These are phyloP conservation scores for Esox niger DNA, from an alignment of 2,113 vertebrate species.

Conservation along the genomic window DNA sequence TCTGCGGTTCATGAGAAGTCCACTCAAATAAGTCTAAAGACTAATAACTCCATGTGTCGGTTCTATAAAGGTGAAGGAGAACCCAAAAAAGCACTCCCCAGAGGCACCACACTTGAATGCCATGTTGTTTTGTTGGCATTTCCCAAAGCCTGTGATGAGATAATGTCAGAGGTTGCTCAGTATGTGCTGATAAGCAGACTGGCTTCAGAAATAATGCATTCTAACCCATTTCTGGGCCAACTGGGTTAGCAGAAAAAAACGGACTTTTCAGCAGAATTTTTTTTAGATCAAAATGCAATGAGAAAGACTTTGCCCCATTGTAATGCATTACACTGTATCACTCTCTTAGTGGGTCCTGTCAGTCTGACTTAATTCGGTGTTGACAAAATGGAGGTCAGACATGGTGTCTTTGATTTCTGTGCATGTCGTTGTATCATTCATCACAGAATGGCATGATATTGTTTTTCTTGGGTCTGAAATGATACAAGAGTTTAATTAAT, in stretches of 20 bases:
- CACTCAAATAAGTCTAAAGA: not conserved
- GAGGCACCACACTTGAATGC: slow-evolving; percentile 18
- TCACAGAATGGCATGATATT: slow-evolving; percentile 40
- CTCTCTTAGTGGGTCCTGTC: not conserved
- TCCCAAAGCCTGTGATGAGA: slow-evolving; percentile 15
- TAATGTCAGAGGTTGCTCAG: slow-evolving; percentile 1
- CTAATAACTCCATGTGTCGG: too few relatives aligned
- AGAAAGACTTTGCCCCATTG: slow-evolving; percentile 46
- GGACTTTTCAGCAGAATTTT: slow-evolving; percentile 30
- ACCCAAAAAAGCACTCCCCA: too few relatives aligned
- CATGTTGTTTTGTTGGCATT: slow-evolving; percentile 23
- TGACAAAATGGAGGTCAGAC: not conserved
- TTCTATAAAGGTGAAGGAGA: too few relatives aligned
- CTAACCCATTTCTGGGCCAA: slow-evolving; percentile 43
- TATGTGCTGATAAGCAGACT: slow-evolving; percentile 30
- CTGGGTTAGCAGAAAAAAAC: slow-evolving; percentile 25
- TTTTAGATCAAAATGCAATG: slow-evolving; percentile 34
- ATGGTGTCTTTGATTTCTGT: slow-evolving; percentile 45
- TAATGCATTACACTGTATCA: not conserved
- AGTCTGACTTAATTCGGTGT: not conserved
- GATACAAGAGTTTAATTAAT: too few relatives aligned
- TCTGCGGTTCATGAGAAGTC: not conserved
- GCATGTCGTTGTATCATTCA: slow-evolving; percentile 13
- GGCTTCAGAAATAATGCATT: slow-evolving; percentile 40
- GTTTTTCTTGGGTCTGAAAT: slow-evolving; percentile 43